Base-by-base conservation (phyloP, 2,113 vertebrate genomes). In the Theristicus caerulescens region DNA sequence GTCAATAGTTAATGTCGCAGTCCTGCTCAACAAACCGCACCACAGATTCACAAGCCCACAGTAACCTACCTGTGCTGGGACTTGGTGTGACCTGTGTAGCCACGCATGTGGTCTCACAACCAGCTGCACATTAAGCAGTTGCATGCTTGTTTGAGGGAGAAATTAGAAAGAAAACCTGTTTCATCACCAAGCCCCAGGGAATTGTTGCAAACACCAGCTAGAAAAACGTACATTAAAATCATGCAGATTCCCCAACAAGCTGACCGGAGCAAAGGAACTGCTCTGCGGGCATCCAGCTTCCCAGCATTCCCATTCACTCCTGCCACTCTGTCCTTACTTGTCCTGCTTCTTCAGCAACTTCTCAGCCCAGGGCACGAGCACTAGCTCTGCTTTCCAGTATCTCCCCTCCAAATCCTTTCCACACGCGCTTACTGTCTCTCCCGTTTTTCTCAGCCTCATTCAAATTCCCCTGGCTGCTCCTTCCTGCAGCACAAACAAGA, bases 371-470 rank as follows among this genome's bases (percentile, higher is more conserved):
- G 13, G 21, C 47, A 52, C 3, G 20, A 91, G 55, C 4, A 1
- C 32, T 38, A 58, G 59, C 65, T 90, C 51, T 89, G 59, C 66
- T 92, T 94, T 91, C 49, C 62, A 79, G 25, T 32, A 65, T 49
- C 55, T 40, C 57, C 44, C 34, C 85, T 93, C 71, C 64, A 90
- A 86, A 83, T 73, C 57, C 55, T 67, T 93, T 83, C 76, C 44
- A 69, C 46, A 77, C 19, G 36, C 1, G 2, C 47, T 87, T 1
- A 0, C 11, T 54, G 19, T 52, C 72, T 80, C 26, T 64, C 49
- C 22, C 34, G 57, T 76, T 87, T 85, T 92, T 59, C 69, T 78
- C 46, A 73, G 57, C 51, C 90, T 94, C 92, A 83, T 88, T 97
- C 83, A 59, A 70, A 89, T 79, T 93, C 69, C 62, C 64, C 66